Conservation (phyloP, 2,888 invertebrate species). For the Oscheius onirici region DNA sequence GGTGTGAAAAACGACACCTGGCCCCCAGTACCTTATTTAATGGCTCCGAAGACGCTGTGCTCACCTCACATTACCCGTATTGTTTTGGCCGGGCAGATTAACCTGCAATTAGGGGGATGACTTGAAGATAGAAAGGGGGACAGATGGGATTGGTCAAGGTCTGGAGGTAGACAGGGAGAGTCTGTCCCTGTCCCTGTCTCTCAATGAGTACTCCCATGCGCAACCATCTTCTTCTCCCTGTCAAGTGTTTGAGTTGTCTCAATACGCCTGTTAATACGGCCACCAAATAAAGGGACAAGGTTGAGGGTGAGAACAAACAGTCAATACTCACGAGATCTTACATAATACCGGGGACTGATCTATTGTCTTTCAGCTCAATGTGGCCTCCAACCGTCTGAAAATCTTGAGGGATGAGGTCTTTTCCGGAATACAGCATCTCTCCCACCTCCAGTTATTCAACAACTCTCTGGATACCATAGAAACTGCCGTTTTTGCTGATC, state of each 20-base stretch:
- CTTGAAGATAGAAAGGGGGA: neutral
- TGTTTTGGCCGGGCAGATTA: neutral
- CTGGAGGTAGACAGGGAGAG: no score
- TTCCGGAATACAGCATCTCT: constrained; percentile 49
- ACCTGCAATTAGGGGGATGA: neutral
- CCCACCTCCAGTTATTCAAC: constrained; percentile 47
- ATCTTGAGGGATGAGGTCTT: constrained; percentile 46
- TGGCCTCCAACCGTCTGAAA: constrained; percentile 60
- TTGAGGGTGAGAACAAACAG: constrained; percentile 2
- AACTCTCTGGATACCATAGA: constrained; percentile 51
- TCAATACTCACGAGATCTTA: constrained; percentile 6
- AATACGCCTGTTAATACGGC: constrained; percentile 15
- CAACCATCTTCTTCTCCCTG: neutral
- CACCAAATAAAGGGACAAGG: constrained; percentile 15
- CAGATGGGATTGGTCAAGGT: neutral
- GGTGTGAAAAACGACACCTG: constrained; percentile 26
- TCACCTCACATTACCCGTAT: constrained; percentile 13
- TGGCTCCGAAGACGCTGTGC: constrained; percentile 12
- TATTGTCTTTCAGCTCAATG: constrained; percentile 61
- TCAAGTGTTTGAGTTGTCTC: constrained; percentile 21
- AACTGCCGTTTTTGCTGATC: constrained; percentile 34
- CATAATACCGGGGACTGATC: neutral
- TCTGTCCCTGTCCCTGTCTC: no score
- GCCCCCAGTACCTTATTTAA: neutral
- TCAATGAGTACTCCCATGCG: no score